Evolutionary conservation across 2,888 invertebrate species (phyloP).

Genomic region (Esperia sulphurella): DNA sequence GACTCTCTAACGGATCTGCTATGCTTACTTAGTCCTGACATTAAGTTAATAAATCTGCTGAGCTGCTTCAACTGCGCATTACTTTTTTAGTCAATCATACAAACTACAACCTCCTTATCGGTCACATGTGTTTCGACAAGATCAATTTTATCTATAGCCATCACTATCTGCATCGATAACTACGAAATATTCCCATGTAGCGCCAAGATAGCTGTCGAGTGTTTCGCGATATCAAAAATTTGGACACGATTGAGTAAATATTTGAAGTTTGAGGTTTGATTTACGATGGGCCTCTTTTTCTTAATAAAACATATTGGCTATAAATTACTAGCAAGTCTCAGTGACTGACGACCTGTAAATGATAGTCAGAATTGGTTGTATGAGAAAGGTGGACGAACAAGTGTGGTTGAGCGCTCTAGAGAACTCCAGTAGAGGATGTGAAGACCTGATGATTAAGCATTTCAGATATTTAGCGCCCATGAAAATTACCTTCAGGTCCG

Average conservation of each 20-base stretch:
- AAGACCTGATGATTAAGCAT: too few species aligned
- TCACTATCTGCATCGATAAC: neutral
- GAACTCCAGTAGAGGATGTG: too few species aligned
- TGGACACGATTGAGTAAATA: slow-evolving; percentile 8
- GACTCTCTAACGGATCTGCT: too few species aligned
- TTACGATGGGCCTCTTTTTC: neutral
- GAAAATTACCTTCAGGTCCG: too few species aligned
- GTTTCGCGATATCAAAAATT: slow-evolving; percentile 6
- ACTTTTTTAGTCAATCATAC: neutral
- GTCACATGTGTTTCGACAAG: slow-evolving; percentile 7
- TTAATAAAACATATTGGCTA: neutral
- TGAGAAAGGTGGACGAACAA: too few species aligned
- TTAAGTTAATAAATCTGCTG: neutral
- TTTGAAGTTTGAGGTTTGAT: slow-evolving; percentile 5
- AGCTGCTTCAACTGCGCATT: neutral
- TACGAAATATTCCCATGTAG: slow-evolving; percentile 10
- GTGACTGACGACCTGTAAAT: neutral
- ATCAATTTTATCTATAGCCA: slow-evolving; percentile 6
- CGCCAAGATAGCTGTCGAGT: slow-evolving; percentile 8
- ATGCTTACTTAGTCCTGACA: too few species aligned
- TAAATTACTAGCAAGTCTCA: neutral
- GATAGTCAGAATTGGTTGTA: neutral
- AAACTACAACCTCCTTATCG: slow-evolving; percentile 4
- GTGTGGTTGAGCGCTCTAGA: too few species aligned
- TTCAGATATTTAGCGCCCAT: too few species aligned